A percentile compares a stretch with the other conserved stretches of the same genome.
Evolutionary conservation across 2,113 vertebrate species (phyloP).

Genomic region (Rhinopomastus cyanomelas): DNA sequence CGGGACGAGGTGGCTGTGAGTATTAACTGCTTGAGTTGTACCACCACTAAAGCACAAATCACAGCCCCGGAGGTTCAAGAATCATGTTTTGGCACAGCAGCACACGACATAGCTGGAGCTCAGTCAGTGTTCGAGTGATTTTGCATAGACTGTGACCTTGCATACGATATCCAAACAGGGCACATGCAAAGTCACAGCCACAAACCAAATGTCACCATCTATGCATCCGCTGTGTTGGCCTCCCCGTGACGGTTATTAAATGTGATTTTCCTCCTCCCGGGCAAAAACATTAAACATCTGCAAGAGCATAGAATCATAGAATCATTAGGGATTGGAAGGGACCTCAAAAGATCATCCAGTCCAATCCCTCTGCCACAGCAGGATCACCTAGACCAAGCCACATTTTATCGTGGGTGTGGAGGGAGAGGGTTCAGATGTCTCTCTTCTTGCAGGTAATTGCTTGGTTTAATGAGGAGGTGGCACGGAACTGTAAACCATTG

Average conservation of each 20-base stretch:
- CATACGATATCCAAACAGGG: background rate
- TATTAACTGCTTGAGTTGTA: background rate
- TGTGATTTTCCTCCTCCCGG: background rate
- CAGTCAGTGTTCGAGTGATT: background rate
- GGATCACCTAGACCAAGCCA: no score
- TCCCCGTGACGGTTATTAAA: conserved; percentile 30
- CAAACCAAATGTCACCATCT: background rate
- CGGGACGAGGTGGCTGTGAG: background rate
- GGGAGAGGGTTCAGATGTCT: conserved; percentile 29
- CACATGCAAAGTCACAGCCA: background rate
- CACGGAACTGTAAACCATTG: conserved; percentile 70
- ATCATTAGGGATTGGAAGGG: no score
- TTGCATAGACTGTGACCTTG: background rate
- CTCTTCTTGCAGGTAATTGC: conserved; percentile 63
- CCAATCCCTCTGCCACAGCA: no score
- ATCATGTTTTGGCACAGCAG: background rate
- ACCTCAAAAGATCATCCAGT: no score
- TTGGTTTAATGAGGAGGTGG: conserved; percentile 75
- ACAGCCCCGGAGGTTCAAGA: background rate
- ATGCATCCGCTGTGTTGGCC: background rate
- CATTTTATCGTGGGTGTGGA: background rate
- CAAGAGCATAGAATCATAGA: no score
- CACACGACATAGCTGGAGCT: background rate
- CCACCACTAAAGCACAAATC: background rate
- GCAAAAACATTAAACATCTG: conserved; percentile 69